Conservation (phyloP, 92 coral and sea anemone species). For the Blastomussa wellsi region DNA sequence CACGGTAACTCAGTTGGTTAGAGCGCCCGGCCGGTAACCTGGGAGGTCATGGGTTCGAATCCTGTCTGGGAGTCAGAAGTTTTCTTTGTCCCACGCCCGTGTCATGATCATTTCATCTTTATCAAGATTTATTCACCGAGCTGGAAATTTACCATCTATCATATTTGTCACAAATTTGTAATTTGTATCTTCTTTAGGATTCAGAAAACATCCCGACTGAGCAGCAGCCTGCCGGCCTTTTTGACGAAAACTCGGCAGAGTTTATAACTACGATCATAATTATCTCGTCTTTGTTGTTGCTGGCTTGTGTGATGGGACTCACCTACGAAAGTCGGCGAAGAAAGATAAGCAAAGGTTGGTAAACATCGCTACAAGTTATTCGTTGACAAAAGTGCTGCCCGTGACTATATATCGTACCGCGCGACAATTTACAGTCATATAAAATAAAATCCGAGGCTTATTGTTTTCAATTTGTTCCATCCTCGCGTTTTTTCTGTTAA, state of each 20-base stretch:
- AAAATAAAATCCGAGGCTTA: too few species aligned
- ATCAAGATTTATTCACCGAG: too few species aligned
- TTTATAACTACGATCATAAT: constrained; percentile 28
- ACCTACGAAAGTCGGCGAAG: constrained; percentile 20
- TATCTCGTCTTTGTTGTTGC: constrained; percentile 6
- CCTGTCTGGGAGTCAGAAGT: too few species aligned
- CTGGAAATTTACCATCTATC: too few species aligned
- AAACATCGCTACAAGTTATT: not conserved
- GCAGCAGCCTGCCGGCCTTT: constrained; percentile 39
- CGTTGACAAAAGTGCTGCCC: not conserved
- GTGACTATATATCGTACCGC: not conserved
- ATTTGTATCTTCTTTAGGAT: constrained; percentile 24
- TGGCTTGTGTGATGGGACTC: constrained; percentile 31
- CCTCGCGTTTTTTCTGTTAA: too few species aligned
- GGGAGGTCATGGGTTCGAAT: too few species aligned
- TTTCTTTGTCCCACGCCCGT: too few species aligned
- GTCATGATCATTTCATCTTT: too few species aligned
- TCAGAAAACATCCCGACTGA: constrained; percentile 37
- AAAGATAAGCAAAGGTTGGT: constrained; percentile 20
- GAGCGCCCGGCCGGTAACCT: too few species aligned
- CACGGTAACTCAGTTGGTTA: too few species aligned
- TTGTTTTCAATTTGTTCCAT: too few species aligned
- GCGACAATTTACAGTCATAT: not conserved
- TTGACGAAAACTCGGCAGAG: constrained; percentile 25
- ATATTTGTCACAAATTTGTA: not conserved